Conservation (phyloP, 1,140 invertebrate species). For the Drosophila sproati region DNA sequence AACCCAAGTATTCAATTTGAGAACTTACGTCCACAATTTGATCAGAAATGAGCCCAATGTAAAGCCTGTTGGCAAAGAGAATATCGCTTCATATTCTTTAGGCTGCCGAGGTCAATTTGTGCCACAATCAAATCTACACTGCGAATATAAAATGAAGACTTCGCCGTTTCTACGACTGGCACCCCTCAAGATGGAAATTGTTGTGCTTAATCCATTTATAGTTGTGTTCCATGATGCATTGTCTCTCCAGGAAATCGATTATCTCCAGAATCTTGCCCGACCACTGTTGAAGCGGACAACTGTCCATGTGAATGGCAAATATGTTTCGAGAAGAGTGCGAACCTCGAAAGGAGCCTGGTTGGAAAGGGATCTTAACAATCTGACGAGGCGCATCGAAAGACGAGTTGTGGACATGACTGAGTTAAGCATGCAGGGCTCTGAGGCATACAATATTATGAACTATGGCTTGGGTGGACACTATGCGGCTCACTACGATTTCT, state of each 20-base stretch:
- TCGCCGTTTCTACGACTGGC: conserved; percentile 92
- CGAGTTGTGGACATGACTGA: conserved; percentile 91
- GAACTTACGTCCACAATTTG: background rate
- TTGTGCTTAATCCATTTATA: conserved; percentile 92
- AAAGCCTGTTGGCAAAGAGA: background rate
- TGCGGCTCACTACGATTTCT: conserved; percentile 88
- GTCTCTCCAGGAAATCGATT: conserved; percentile 93
- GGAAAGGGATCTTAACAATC: conserved; percentile 90
- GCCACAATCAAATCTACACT: conserved; percentile 87
- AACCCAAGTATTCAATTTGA: conserved; percentile 86
- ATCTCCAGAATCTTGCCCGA: conserved; percentile 92
- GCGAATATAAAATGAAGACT: conserved; percentile 90
- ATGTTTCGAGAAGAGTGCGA: conserved; percentile 93
- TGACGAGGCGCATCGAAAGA: conserved; percentile 89
- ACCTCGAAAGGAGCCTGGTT: conserved; percentile 99
- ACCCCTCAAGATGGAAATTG: conserved; percentile 95
- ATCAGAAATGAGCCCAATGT: background rate
- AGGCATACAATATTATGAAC: conserved; percentile 87
- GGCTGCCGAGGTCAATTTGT: conserved; percentile 93
- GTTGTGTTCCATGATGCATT: conserved; percentile 95
- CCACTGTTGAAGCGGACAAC: conserved; percentile 91
- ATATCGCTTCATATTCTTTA: background rate
- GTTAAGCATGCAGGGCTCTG: conserved; percentile 85
- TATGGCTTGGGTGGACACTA: conserved; percentile 90
- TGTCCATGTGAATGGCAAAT: conserved; percentile 87